phyloP scores from a whole-genome alignment of 2,797 vertebrate species.

The Psittacula derbiana region DNA sequence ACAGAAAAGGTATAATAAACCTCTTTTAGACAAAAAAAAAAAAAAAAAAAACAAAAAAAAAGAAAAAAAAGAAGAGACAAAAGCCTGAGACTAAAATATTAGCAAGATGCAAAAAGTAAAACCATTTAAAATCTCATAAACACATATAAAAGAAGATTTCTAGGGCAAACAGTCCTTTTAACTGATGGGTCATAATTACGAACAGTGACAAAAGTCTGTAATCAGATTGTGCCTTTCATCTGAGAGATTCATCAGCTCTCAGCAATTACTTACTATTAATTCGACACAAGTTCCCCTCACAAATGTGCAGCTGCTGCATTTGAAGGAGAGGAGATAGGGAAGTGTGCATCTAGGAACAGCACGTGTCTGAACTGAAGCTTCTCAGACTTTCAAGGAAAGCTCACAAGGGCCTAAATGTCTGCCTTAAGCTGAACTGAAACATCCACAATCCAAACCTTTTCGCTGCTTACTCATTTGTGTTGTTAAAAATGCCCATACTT shows the following conservation, averaged over 20 bases:
- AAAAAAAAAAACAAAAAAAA: not conserved
- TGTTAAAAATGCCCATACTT: not conserved
- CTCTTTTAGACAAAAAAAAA: not conserved
- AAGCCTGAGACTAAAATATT: not conserved
- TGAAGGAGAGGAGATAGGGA: not conserved
- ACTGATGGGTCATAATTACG: not conserved
- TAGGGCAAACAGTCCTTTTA: not conserved
- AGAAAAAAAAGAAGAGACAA: not conserved
- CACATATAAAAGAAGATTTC: not conserved
- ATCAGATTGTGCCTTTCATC: not conserved
- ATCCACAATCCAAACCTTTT: constrained; percentile 19
- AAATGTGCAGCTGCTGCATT: not conserved
- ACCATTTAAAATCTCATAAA: not conserved
- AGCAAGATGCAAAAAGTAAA: not conserved
- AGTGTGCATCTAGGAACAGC: not conserved
- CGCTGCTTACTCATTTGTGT: not conserved
- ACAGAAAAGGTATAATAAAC: not conserved
- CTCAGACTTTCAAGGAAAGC: not conserved
- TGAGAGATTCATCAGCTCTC: not conserved
- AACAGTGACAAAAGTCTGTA: not conserved
- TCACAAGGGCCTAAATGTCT: not conserved
- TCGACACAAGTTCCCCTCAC: not conserved
- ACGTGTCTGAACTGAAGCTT: not conserved
- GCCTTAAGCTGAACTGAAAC: not conserved
- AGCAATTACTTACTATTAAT: not conserved